phyloP scores from a whole-genome alignment of 2,113 vertebrate genomes.

The Erythrolamprus reginae region DNA sequence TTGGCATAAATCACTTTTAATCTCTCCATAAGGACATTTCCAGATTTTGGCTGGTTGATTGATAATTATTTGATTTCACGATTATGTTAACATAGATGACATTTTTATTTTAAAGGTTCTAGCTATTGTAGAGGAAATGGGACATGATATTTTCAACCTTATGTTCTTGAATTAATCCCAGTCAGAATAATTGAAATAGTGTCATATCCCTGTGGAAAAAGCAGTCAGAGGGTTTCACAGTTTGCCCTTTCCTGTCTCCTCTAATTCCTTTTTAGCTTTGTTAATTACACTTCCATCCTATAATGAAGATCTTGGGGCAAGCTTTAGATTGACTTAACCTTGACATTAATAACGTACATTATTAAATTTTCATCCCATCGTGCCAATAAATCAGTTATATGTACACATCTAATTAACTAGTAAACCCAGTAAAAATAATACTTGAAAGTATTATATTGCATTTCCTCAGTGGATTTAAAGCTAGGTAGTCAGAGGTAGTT shows the following conservation, averaged over 20 bases:
- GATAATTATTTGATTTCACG: not conserved
- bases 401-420: conserved; percentile 58
- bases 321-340: conserved; percentile 43
- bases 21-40: not conserved
- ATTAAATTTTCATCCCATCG: conserved; percentile 49
- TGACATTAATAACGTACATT: conserved; percentile 46
- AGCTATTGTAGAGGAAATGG: not conserved
- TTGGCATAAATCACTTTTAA: not conserved
- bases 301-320: conserved; percentile 32
- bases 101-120: not conserved
- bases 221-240: not conserved
- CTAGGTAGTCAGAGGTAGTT: conserved; percentile 7
- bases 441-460: conserved; percentile 6
- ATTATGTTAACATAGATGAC: not conserved
- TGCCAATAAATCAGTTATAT: conserved; percentile 51
- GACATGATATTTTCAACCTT: not conserved
- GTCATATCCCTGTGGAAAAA: not conserved
- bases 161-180: not conserved
- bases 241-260: conserved; percentile 8
- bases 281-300: not conserved
- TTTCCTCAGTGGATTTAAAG: conserved; percentile 44
- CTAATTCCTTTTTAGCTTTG: conserved; percentile 6
- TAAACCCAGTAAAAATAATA: conserved; percentile 59
- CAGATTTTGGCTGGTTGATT: not conserved
- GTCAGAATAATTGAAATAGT: not conserved